Conservation (phyloP, 2,888 invertebrate genomes). For the Folsomia manolachei region DNA sequence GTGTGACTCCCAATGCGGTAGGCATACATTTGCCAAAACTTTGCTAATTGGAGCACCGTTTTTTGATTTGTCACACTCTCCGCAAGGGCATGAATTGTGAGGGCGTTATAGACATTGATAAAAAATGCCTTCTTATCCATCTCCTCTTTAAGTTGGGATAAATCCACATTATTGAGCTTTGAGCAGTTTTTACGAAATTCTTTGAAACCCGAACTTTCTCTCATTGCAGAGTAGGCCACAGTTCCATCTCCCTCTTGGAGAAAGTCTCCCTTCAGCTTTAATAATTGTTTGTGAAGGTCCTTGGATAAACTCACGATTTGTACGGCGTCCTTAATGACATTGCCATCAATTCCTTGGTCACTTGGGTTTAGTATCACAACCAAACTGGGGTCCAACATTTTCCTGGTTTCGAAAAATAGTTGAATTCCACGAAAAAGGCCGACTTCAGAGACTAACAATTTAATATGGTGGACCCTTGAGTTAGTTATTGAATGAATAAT, state of each 20-base stretch:
- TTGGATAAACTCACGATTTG: slow-evolving; percentile 25
- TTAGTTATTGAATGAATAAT: too few relatives aligned
- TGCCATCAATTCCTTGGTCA: neutral
- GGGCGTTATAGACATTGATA: slow-evolving; percentile 54
- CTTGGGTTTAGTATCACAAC: neutral
- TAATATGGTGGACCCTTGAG: too few relatives aligned
- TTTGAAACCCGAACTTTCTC: slow-evolving; percentile 31
- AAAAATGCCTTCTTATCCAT: slow-evolving; percentile 45
- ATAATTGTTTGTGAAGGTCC: slow-evolving; percentile 26
- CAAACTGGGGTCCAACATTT: neutral
- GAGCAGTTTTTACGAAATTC: slow-evolving; percentile 34
- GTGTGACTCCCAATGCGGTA: slow-evolving; percentile 53
- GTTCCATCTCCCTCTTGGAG: slow-evolving; percentile 37
- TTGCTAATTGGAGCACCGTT: slow-evolving; percentile 53
- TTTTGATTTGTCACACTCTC: slow-evolving; percentile 51
- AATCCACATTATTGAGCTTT: slow-evolving; percentile 29
- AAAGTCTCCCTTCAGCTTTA: slow-evolving; percentile 43
- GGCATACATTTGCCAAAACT: slow-evolving; percentile 55
- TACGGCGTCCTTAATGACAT: neutral
- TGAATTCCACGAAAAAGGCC: neutral
- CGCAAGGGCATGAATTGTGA: slow-evolving; percentile 55
- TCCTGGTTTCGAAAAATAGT: neutral
- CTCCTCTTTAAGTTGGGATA: slow-evolving; percentile 29
- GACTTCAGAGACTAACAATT: too few relatives aligned
- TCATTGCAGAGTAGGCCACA: slow-evolving; percentile 36